Base-by-base conservation (phyloP, 1,140 invertebrate species). In the Semibalanus balanoides region DNA sequence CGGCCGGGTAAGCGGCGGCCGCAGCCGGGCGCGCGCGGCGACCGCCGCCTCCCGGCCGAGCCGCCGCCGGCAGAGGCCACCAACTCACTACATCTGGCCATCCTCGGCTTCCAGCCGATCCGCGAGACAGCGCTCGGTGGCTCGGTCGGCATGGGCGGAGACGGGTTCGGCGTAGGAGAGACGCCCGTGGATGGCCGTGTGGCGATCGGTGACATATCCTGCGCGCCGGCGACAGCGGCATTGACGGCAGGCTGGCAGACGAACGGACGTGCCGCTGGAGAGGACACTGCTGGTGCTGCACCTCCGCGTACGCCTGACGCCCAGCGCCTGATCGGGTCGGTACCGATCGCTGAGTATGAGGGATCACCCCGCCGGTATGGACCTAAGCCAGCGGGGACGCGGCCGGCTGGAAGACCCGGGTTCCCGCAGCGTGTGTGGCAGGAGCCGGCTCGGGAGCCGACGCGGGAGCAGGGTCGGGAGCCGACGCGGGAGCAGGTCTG, bases 271-370 rank as follows among this genome's bases (percentile, higher is more conserved):
- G 76, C 77, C 72, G 76, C 78, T 30, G 76, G 77, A 51, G 76
- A 77, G 43, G 78, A 81, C 64, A 78, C n/a, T n/a, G n/a, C n/a
- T n/a, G n/a, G n/a, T n/a, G n/a, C 77, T 28, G 79, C 75, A n/a
- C 40, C 75, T n/a, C 77, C 79, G 64, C 77, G 77, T 64, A 78
- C 78, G 14, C 76, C 80, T 29, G 77, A 79, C 51, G 76, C 77
- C 76, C 77, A 78, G 69, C 79, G 92, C 79, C 88, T 94, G 74
- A 95, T 95, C 82, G 94, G 93, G 30, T 92, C 90, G 84, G 84
- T 95, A 79, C 92, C 92, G 25, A 94, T 95, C 80, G 92, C 92
- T 51, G 92, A 96, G 80, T 96, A 96, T 83, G 93, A 95, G 78
- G 93, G 93, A 30, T 95, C 93, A 64, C 94, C 94, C 5, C 86